These are phyloP conservation scores for Pygocentrus nattereri DNA, from an alignment of 2,797 vertebrate genomes.

Conservation along the genomic window DNA sequence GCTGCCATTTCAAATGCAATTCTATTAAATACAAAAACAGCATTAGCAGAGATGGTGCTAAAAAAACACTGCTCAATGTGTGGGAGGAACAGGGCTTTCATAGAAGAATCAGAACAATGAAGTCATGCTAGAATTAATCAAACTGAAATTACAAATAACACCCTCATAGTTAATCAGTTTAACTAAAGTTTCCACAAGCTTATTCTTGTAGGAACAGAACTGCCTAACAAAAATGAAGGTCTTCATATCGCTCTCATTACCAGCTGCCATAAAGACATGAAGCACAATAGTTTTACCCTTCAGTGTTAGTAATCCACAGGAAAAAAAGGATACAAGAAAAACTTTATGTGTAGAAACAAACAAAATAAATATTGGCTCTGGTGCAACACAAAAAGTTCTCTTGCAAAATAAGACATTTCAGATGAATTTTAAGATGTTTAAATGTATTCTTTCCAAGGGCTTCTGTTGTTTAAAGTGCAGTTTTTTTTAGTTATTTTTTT, in stretches of 20 bases:
- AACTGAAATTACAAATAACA: slow-evolving; percentile 54
- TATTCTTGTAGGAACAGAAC: neutral
- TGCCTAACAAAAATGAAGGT: neutral
- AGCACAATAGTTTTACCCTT: neutral
- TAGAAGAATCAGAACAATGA: neutral
- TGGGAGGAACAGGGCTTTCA: neutral
- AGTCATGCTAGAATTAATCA: slow-evolving; percentile 73
- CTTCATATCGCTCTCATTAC: neutral
- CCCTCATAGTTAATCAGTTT: neutral
- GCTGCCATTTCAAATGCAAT: neutral
- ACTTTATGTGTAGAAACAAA: too few relatives aligned
- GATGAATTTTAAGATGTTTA: too few relatives aligned
- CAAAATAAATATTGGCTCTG: neutral
- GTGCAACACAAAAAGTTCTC: too few relatives aligned
- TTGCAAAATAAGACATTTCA: too few relatives aligned
- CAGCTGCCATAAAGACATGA: neutral
- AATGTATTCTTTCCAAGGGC: too few relatives aligned
- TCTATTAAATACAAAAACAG: neutral
- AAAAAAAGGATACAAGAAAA: neutral
- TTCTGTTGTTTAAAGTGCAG: too few relatives aligned
- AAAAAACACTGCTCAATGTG: neutral
- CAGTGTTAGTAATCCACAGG: neutral
- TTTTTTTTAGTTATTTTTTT: too few relatives aligned
- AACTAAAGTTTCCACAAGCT: neutral
- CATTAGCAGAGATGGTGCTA: neutral